Evolutionary conservation across 2,113 vertebrate species (phyloP).

Genomic region (Chinchilla lanigera): DNA sequence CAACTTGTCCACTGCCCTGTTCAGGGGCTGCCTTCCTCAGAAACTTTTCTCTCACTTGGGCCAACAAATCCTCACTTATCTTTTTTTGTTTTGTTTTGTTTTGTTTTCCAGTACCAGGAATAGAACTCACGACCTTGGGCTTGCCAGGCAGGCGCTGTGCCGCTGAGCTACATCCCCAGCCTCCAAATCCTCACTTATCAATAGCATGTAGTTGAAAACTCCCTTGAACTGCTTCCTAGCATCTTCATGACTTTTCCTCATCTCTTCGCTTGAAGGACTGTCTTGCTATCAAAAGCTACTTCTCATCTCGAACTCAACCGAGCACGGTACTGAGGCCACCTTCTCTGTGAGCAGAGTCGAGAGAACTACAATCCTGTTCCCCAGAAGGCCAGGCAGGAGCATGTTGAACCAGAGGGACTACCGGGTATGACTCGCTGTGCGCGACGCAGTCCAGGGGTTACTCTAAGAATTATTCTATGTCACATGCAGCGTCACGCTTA

Average conservation of each 20-base stretch:
- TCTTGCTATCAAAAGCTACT: neutral
- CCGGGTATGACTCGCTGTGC: neutral
- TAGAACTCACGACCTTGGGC: too few relatives aligned
- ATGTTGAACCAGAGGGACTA: neutral
- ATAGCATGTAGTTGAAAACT: neutral
- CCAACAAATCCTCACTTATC: neutral
- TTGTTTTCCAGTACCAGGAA: too few relatives aligned
- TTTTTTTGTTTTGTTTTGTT: too few relatives aligned
- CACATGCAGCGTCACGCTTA: neutral
- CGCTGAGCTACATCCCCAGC: too few relatives aligned
- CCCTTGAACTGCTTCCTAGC: neutral
- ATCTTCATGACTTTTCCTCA: neutral
- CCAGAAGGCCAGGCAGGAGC: neutral
- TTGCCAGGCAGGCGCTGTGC: too few relatives aligned
- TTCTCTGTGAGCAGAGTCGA: neutral
- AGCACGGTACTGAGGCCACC: neutral
- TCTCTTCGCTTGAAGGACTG: neutral
- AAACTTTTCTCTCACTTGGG: neutral
- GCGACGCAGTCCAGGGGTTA: neutral
- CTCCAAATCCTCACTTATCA: neutral
- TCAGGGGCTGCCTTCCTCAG: neutral
- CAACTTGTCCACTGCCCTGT: neutral
- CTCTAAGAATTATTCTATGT: neutral
- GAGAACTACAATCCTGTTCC: neutral
- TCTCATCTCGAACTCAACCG: neutral